Base-by-base conservation (phyloP, 2,888 invertebrate genomes). In the Hirtodrosophila confusa region DNA sequence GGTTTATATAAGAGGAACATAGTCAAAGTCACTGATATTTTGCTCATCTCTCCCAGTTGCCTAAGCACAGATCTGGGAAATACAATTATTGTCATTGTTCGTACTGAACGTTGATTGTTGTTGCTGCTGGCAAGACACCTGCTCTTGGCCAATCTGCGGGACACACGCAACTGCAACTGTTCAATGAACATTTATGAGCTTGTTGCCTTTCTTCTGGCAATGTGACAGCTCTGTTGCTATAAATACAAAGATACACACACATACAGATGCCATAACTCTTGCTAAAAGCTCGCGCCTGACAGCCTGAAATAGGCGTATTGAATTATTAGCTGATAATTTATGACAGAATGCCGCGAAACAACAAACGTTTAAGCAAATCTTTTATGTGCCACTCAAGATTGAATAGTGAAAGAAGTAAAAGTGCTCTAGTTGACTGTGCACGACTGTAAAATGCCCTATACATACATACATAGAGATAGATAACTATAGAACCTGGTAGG, bases 261-360 rank as follows among this genome's bases (percentile, higher is more conserved):
- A 56, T 49, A 43, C 54, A 24, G 33, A 40, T 41, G 69, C 51
- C 76, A 82, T 68, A 78, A 68, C 63, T 74, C 49, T 56, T 68
- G 80, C 73, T 65, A 82, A 80, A 82, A 51, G 65, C 50, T 62
- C 47, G 31, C 40, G 48, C 6, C 41, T 49, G 76, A 67, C 71
- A 74, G 67, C 10, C 56, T 23, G 17, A 45, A 69, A 65, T 48
- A 54, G 71, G 62, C 71, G 53, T 68, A 79, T 86, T 80, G 76
- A 68, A 76, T 62, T 75, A 83, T 69, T 64, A 53, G 71, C 60
- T 66, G 61, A 53, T 84, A 72, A 78, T 80, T 80, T 75, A 70
- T 83, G 75, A 67, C 62, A 66, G 57, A 44, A 47, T 9, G 29
- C 31, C 4, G 7, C 9, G 12, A 40, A 4, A 53, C 31, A 41